A percentile compares a stretch with the other conserved stretches of the same genome.
Conservation (phyloP, 2,113 vertebrate genomes). For the Pyrgilauda ruficollis region DNA sequence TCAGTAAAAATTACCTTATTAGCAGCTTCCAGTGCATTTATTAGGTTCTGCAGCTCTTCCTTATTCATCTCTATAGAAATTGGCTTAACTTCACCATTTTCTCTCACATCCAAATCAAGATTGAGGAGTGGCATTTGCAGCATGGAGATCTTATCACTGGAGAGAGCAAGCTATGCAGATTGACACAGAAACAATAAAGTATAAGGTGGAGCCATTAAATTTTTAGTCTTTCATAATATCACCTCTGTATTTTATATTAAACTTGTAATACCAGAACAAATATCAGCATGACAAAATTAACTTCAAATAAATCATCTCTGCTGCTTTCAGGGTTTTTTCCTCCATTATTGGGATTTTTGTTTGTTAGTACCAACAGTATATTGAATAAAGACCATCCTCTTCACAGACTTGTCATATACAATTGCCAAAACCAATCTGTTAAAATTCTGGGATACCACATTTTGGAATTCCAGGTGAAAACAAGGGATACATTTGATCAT, state of each 20-base stretch:
- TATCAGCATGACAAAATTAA: neutral
- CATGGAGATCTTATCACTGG: slow-evolving; percentile 92
- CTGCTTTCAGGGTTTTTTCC: neutral
- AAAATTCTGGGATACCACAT: neutral
- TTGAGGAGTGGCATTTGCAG: slow-evolving; percentile 90
- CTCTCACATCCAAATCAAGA: slow-evolving; percentile 86
- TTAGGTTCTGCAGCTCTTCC: slow-evolving; percentile 87
- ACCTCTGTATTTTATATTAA: neutral
- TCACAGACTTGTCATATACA: neutral
- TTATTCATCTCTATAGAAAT: slow-evolving; percentile 90
- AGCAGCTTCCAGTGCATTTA: slow-evolving; percentile 88
- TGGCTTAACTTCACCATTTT: slow-evolving; percentile 77
- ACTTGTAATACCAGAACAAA: neutral
- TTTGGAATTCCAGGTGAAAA: neutral
- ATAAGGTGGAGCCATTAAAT: neutral
- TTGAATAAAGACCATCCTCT: neutral
- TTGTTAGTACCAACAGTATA: neutral
- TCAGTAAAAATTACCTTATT: slow-evolving; percentile 83
- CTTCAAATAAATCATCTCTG: neutral
- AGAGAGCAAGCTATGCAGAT: slow-evolving; percentile 84
- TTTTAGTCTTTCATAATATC: neutral
- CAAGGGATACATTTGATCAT: neutral
- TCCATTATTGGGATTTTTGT: rapidly evolving
- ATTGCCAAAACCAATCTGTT: neutral
- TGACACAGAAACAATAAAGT: neutral